Conservation (phyloP, 1,140 invertebrate species). For the Coenobita brevimanus region DNA sequence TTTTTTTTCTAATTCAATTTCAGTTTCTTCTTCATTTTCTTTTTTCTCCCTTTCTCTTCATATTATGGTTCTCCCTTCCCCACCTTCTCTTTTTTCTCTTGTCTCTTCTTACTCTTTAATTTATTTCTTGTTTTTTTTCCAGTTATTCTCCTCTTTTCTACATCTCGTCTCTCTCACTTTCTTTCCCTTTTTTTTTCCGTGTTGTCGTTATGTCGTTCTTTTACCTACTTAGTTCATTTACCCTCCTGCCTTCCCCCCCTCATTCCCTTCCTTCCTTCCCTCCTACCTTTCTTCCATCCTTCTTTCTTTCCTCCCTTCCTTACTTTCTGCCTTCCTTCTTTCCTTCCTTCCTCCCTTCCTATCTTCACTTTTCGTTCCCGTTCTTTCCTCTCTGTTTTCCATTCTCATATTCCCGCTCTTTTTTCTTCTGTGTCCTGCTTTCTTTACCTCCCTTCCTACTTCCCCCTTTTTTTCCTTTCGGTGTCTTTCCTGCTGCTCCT, state of each 20-base stretch:
- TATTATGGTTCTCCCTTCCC: background rate
- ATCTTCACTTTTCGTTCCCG: background rate
- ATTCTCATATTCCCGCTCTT: too few relatives aligned
- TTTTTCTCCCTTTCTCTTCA: background rate
- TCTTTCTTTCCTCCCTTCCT: background rate
- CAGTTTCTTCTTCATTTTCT: background rate
- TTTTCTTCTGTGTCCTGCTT: background rate
- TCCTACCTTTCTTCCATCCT: background rate
- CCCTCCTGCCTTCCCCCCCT: background rate
- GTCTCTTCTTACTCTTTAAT: background rate
- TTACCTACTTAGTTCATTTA: background rate
- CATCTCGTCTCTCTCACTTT: background rate
- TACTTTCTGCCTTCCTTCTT: background rate
- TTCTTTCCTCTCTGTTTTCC: background rate
- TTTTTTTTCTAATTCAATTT: background rate
- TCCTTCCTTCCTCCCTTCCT: background rate
- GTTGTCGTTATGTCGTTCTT: background rate
- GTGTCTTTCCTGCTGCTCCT: too few relatives aligned
- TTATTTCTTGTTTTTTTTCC: background rate
- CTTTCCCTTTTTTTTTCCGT: background rate
- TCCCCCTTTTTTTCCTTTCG: background rate
- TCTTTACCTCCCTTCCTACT: background rate
- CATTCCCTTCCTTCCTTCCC: background rate
- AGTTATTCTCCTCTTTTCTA: too few relatives aligned
- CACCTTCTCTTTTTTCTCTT: background rate